These are phyloP conservation scores for Lacerta viridis DNA, from an alignment of 2,797 vertebrate species.

Conservation along the genomic window DNA sequence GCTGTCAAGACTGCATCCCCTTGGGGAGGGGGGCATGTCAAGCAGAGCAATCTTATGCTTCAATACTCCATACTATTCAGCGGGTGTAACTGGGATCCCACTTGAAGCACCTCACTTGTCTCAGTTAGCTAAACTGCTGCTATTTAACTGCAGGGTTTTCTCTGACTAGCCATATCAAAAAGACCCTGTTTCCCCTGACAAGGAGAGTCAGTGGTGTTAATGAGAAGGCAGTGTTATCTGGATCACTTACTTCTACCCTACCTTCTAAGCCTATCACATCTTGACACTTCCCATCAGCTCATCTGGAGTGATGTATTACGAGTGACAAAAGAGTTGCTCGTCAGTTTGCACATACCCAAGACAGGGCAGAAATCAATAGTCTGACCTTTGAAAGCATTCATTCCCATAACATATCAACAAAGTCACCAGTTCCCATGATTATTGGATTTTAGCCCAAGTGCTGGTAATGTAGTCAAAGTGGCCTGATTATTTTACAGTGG, in stretches of 20 bases:
- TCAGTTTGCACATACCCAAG: conserved; percentile 28
- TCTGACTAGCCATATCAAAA: conserved; percentile 34
- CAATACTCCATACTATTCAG: not conserved
- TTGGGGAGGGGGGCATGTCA: not conserved
- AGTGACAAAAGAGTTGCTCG: conserved; percentile 27
- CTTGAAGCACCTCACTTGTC: not conserved
- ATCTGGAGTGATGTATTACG: conserved; percentile 25
- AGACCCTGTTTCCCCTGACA: conserved; percentile 23
- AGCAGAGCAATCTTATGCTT: not conserved
- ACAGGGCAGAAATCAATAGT: not conserved
- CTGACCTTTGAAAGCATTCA: conserved; percentile 7
- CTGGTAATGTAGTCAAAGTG: not conserved
- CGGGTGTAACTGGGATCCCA: not conserved
- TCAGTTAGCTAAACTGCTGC: not conserved
- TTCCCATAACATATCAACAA: not conserved
- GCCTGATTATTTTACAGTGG: not conserved
- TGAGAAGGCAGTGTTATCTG: conserved; percentile 45
- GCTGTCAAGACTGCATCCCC: no score
- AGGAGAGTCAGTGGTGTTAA: not conserved
- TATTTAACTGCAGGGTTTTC: not conserved
- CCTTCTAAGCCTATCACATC: conserved; percentile 35
- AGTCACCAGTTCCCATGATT: not conserved
- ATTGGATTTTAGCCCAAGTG: not conserved
- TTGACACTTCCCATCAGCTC: conserved; percentile 47
- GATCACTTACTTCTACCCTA: conserved; percentile 50